Conservation (phyloP, 2,797 vertebrate species). For the Xenops minutus region DNA sequence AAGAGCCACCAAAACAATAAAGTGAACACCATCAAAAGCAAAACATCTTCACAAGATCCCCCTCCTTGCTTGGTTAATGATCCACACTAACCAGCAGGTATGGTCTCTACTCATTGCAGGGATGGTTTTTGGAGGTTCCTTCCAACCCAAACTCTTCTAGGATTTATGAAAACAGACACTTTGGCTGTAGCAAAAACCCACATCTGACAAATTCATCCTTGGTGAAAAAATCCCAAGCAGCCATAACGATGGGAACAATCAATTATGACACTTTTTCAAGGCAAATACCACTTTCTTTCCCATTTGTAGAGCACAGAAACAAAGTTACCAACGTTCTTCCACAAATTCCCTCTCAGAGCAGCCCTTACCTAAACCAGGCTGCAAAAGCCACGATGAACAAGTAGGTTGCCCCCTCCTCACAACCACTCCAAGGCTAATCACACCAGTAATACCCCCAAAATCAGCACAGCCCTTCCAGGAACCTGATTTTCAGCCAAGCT, state of each 20-base stretch:
- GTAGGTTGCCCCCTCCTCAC: neutral
- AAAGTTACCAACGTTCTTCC: neutral
- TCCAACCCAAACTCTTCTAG: neutral
- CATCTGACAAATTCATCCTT: fast-evolving
- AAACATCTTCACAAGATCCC: neutral
- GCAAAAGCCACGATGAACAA: neutral
- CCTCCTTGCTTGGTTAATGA: neutral
- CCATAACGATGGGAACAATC: neutral
- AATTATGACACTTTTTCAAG: too few relatives aligned
- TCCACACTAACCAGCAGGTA: neutral
- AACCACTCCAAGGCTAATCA: neutral
- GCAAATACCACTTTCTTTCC: neutral
- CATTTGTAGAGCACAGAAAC: neutral
- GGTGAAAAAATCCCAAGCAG: neutral
- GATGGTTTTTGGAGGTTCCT: neutral
- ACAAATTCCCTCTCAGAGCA: neutral
- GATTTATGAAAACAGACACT: neutral
- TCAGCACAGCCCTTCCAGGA: neutral
- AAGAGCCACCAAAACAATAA: neutral
- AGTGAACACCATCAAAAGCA: neutral
- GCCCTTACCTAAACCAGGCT: neutral
- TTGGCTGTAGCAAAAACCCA: neutral
- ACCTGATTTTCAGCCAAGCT: neutral
- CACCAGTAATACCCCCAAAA: neutral
- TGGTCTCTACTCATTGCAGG: neutral